Base-by-base conservation (phyloP, 2,888 invertebrate genomes). In the Cephalotes varians region DNA sequence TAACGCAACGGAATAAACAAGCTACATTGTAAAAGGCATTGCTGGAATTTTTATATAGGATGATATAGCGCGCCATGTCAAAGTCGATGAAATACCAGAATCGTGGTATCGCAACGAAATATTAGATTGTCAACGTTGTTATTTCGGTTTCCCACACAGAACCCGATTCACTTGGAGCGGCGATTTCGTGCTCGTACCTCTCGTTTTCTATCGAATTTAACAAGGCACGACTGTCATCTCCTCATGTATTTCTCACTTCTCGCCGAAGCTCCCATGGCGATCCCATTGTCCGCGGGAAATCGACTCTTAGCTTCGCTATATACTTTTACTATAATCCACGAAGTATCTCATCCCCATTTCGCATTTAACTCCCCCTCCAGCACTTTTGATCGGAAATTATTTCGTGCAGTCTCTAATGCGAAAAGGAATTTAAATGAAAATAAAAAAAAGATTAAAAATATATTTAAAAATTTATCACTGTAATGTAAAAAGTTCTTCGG, bases 181-280 rank as follows among this genome's bases (percentile, higher is more conserved):
- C 21, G 49, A 76, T 76, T 65, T 49, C 49, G 34, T 51, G 56
- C 51, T 69, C 34, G 34, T 9, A 21, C 25, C 25, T 49, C 47
- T 49, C 47, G 34, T 65, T 74, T 65, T 76, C 49, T 37, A 51
- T 18, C 37, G 3, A 76, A 76, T 76, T 76, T 76, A 76, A 76
- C 65, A 65, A 76, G 65, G n/a, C 25, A 65, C 73, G 73, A 60
- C n/a, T 65, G 49, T 65, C 49, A 51, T 76, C 67, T 51, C 12
- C 28, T 76, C 76, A 37, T n/a, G 65, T 76, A 76, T 76, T 76
- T 76, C 65, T 76, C 65, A 64, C 76, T 51, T 65, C 65, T 65
- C 37, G n/a, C 37, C 37, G n/a, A 25, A 76, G 37, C 65, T 7
- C 51, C 28, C n/a, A n/a, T n/a, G 2, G 18, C 47, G 60, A 47